Base-by-base conservation (phyloP, 2,888 invertebrate genomes). In the Melinopterus prodromus region DNA sequence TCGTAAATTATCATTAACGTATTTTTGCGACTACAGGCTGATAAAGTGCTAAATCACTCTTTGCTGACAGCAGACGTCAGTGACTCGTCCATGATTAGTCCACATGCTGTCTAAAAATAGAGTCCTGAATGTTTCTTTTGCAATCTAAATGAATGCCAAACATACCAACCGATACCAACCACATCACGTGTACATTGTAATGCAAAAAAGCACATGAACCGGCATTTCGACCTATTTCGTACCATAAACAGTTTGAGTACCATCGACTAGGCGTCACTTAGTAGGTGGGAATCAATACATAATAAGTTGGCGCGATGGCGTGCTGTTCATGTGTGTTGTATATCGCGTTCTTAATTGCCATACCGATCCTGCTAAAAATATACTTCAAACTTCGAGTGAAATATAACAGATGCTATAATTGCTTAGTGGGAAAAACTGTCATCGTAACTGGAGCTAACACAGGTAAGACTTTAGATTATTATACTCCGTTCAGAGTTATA, bases 401-500 rank as follows among this genome's bases (percentile, higher is more conserved):
- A 78, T 38, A 74, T n/a, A 80, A 76, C 16, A 70, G 76, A 15
- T 78, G 82, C 76, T 77, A 78, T 16, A 82, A 77, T 12, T 83
- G 79, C 78, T 79, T 83, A 69, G 38, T 79, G 14, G 81, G 81
- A 15, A 81, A 80, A 78, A 82, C 81, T 6, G 82, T 80, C n/a
- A 79, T 83, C 16, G 77, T 83, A 14, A 83, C 83, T 7, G 82
- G 83, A 16, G 80, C 83, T 14, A 83, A 83, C 37, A 71, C 82
- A 16, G 83, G 83, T 83, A 80, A 70, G 71, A 37, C 16, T 16
- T n/a, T 14, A 70, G 26, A 26, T 26, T 26, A 26, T 26, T n/a
- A 26, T 26, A 26, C 26, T 26, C n/a, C n/a, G 26, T 26, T 26
- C 1, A 2, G 1, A 26, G 26, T 26, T 26, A 3, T 26, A 3